These are phyloP conservation scores for Sebastes iracundus DNA, from an alignment of 2,797 vertebrate genomes.

Conservation along the genomic window DNA sequence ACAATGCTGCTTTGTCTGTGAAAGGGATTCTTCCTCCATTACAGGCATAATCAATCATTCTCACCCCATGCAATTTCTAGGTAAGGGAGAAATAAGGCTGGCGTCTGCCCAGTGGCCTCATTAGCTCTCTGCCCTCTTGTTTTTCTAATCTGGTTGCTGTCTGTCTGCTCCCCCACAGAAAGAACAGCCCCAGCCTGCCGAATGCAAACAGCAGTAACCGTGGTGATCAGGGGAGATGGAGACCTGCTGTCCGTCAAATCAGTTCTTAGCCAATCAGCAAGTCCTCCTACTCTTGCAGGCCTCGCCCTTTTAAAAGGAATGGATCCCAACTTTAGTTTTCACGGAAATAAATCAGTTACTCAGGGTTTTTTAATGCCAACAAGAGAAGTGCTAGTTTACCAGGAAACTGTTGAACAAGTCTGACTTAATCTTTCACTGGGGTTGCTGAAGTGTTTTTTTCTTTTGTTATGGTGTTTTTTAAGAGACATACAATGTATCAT, in stretches of 20 bases:
- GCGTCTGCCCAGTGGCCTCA: conserved; percentile 18
- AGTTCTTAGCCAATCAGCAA: conserved; percentile 68
- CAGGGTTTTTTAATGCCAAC: conserved; percentile 86
- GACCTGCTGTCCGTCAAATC: conserved; percentile 66
- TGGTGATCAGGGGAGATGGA: conserved; percentile 76
- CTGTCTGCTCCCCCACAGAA: conserved; percentile 78
- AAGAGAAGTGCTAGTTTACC: conserved; percentile 68
- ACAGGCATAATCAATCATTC: conserved; percentile 97
- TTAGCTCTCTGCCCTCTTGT: neutral
- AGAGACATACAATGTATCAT: conserved; percentile 57
- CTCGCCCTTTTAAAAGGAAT: conserved; percentile 74
- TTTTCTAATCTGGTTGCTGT: neutral
- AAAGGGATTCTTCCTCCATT: conserved; percentile 71
- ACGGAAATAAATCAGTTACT: conserved; percentile 80
- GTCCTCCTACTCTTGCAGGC: conserved; percentile 73
- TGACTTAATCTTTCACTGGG: conserved; percentile 70
- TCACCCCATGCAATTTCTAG: conserved; percentile 95
- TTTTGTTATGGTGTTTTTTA: conserved; percentile 60
- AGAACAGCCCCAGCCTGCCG: conserved; percentile 92
- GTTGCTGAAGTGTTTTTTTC: conserved; percentile 54
- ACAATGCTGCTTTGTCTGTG: conserved; percentile 12
- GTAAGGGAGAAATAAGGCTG: conserved; percentile 90
- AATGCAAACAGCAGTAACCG: conserved; percentile 98
- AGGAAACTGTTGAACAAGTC: conserved; percentile 76
- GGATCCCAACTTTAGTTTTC: conserved; percentile 59